phyloP scores from a whole-genome alignment of 2,888 invertebrate species.

The Apamea crenata region DNA sequence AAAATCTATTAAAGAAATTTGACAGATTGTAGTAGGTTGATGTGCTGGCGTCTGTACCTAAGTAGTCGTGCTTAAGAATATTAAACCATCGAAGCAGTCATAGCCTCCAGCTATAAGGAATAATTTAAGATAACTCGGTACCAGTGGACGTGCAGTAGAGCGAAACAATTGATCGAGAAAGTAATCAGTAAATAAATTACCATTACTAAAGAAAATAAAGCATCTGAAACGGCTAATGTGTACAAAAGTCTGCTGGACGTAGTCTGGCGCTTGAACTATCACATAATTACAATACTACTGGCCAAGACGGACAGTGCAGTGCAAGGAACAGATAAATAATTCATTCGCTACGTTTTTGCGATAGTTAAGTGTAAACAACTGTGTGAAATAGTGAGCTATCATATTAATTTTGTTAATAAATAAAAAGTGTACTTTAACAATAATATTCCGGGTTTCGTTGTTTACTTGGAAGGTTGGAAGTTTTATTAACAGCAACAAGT shows the following conservation, averaged over 20 bases:
- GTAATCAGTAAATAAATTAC: background rate
- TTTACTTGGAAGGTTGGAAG: background rate
- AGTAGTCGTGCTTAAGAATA: background rate
- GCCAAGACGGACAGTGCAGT: constrained; percentile 28
- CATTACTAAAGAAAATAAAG: background rate
- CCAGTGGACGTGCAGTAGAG: background rate
- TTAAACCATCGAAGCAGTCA: background rate
- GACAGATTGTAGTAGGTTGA: no score
- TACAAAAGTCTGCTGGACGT: background rate
- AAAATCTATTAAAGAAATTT: no score
- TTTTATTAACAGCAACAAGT: constrained; percentile 4
- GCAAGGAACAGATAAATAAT: constrained; percentile 48
- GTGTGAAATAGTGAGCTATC: constrained; percentile 3
- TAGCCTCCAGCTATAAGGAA: background rate
- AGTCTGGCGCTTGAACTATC: constrained; percentile 16
- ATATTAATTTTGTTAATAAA: background rate
- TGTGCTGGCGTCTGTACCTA: no score
- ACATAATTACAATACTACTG: constrained; percentile 16
- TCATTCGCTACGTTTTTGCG: constrained; percentile 12
- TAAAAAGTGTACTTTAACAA: constrained; percentile 2
- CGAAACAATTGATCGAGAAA: background rate
- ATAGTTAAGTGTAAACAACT: constrained; percentile 40
- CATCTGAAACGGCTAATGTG: background rate
- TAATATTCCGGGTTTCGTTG: background rate
- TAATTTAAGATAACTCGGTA: background rate